phyloP scores from a whole-genome alignment of 2,888 invertebrate genomes.

The Eupithecia inturbata region DNA sequence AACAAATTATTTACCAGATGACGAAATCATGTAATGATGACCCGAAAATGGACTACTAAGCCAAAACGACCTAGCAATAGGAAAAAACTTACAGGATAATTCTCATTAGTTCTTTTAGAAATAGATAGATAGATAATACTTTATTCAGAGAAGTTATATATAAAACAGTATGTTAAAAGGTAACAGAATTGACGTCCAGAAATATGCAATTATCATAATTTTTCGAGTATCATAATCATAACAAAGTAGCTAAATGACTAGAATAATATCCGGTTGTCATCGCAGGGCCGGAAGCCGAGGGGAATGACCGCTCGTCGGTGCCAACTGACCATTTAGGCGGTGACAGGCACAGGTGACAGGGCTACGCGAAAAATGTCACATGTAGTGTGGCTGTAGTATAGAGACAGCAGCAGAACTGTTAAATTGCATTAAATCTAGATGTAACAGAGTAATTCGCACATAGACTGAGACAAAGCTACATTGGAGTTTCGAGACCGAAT shows the following conservation, averaged over 20 bases:
- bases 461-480: background rate
- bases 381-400: slow-evolving; percentile 48
- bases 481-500: background rate
- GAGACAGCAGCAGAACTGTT: background rate
- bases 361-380: slow-evolving; percentile 55
- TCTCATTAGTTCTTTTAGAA: background rate
- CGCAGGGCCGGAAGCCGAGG: slow-evolving; percentile 62
- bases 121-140: too few relatives aligned
- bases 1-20: background rate
- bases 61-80: background rate
- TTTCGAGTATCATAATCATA: slow-evolving; percentile 29
- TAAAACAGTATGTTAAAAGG: too few relatives aligned
- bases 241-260: slow-evolving; percentile 46
- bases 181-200: too few relatives aligned
- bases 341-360: slow-evolving; percentile 48
- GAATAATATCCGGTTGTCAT: slow-evolving; percentile 60
- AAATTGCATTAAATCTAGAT: slow-evolving; percentile 25
- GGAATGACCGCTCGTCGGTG: slow-evolving; percentile 62
- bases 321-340: slow-evolving; percentile 49
- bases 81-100: background rate
- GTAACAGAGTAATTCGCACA: background rate
- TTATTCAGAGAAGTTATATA: too few relatives aligned
- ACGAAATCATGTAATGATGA: background rate
- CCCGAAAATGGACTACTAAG: too few relatives aligned
- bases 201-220: background rate